Conservation (phyloP, 2,888 invertebrate species). For the Disparrhopalites patrizii region DNA sequence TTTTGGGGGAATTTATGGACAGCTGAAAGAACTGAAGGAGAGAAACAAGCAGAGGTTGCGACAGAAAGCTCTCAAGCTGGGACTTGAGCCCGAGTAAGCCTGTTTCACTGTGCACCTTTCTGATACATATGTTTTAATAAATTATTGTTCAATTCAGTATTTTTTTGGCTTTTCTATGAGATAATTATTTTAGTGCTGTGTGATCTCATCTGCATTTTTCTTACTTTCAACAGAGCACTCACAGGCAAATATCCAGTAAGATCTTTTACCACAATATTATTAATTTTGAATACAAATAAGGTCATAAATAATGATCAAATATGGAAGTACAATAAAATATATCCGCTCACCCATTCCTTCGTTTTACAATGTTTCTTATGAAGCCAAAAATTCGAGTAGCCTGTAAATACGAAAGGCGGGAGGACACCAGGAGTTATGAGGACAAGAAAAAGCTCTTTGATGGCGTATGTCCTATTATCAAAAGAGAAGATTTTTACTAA, state of each 20-base stretch:
- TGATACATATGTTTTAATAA: neutral
- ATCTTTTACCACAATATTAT: conserved; percentile 1
- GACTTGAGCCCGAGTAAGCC: conserved; percentile 79
- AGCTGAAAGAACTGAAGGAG: conserved; percentile 99
- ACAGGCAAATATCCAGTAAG: conserved; percentile 95
- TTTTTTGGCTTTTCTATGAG: too few species aligned
- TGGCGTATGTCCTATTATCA: conserved; percentile 70
- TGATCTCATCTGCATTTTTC: conserved; percentile 31
- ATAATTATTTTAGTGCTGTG: too few species aligned
- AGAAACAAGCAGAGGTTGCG: conserved; percentile 97
- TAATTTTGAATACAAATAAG: neutral
- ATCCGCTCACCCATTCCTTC: too few species aligned
- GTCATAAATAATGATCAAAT: too few species aligned
- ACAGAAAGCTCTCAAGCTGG: conserved; percentile 94
- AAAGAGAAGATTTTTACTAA: neutral
- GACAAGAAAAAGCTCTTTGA: conserved; percentile 91
- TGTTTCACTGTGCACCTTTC: neutral
- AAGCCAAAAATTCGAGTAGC: conserved; percentile 98
- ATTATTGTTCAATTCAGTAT: neutral
- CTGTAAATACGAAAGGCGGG: conserved; percentile 97
- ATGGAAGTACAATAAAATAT: too few species aligned
- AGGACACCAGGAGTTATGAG: conserved; percentile 92
- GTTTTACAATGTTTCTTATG: neutral
- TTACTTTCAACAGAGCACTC: conserved; percentile 62
- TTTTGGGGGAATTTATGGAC: conserved; percentile 52